Evolutionary conservation across 1,140 invertebrate genomes (phyloP), one percentile per base, ranked within the genome.

Genomic region (Hylaeus anthracinus): DNA sequence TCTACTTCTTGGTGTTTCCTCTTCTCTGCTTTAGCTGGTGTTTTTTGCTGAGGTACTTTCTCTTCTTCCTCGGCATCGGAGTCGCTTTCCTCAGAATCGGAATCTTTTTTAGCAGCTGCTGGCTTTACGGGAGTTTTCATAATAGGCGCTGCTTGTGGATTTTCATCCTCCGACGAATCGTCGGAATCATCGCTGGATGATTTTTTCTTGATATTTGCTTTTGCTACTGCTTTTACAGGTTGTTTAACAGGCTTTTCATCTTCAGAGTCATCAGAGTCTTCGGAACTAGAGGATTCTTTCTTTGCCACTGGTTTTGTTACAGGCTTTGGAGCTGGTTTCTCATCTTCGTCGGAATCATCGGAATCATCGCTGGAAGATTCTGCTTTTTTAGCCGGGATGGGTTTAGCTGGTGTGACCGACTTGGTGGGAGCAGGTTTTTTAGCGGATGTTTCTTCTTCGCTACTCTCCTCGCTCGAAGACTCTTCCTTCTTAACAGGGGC

Each of bases 1-100:
- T 90, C 89, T 45, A 89, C 85, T 39, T 91, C 89, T 55, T 92
- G 87, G 12, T 89, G 88, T 86, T 94, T 94, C 65, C 91, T 90
- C 72, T 93, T 92, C 48, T 88, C 86, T 39, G 71, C 41, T 74
- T 88, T 85, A 37, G 37, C 83, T 72, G 83, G 72, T 56, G 83
- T 81, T 26, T 86, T 87, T 41, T 78, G 65, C 74, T 85, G 82
- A 12, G 76, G 39, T 53, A 81, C 48, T 63, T 89, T 84, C 67
- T 90, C 85, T 14, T 91, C 88, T 77, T 93, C 76, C 0, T 83
- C 85, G 0, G 87, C 85, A 9, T 83, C 72, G 1, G 81, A 85
- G 14, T 88, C 82, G 15, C 39, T 66, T 51, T 77, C 83, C 1
- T 61, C 60, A 4, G 79, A 75, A 37, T 61, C 61, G 1, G 73